A percentile compares a stretch with the other conserved stretches of the same genome.
These are phyloP conservation scores for Mergus octosetaceus DNA, from an alignment of 2,797 vertebrate genomes.

Conservation along the genomic window DNA sequence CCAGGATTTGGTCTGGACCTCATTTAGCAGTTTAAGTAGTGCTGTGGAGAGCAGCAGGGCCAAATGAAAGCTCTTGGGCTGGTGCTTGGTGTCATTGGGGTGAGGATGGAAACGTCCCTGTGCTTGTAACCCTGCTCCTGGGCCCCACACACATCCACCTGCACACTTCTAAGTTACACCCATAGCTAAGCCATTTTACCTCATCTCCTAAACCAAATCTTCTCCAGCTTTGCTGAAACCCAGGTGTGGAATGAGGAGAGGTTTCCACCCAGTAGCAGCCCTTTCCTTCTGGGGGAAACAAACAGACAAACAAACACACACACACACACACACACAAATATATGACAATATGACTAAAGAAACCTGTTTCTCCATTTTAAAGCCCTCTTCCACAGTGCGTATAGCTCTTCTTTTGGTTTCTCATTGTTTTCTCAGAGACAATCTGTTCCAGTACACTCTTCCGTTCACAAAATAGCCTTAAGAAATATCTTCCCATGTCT, in stretches of 20 bases:
- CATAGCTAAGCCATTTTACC: neutral
- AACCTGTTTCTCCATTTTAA: neutral
- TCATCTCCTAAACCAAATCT: neutral
- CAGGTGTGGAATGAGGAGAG: too few relatives aligned
- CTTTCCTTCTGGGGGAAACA: neutral
- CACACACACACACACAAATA: too few relatives aligned
- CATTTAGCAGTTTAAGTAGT: neutral
- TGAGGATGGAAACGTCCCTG: neutral
- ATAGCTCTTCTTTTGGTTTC: neutral
- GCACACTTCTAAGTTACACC: neutral
- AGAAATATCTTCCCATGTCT: too few relatives aligned
- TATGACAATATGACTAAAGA: neutral
- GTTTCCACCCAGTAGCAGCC: neutral
- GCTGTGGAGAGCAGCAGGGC: neutral
- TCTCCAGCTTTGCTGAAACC: neutral
- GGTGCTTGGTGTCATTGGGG: too few relatives aligned
- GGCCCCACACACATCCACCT: accelerated
- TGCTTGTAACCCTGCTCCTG: accelerated
- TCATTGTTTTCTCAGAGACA: neutral
- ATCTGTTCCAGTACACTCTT: neutral
- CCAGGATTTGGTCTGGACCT: neutral
- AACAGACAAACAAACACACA: too few relatives aligned
- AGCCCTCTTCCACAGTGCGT: accelerated
- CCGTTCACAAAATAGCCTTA: too few relatives aligned
- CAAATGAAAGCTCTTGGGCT: neutral